These are phyloP conservation scores for Arothron firmamentum DNA, from an alignment of 2,113 vertebrate genomes.

Conservation along the genomic window DNA sequence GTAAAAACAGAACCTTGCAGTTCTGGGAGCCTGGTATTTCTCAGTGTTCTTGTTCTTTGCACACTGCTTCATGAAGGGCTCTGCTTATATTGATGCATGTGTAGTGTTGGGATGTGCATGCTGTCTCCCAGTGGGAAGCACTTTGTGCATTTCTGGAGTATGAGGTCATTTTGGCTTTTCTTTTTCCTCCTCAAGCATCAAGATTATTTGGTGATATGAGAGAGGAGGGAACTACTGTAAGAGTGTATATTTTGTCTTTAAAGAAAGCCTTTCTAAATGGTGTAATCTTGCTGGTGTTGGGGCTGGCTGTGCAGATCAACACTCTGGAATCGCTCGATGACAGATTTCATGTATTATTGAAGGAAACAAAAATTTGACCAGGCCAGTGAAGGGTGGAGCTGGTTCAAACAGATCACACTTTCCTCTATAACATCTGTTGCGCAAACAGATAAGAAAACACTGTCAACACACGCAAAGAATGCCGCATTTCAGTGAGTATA, in stretches of 20 bases:
- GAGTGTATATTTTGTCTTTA: slow-evolving; percentile 21
- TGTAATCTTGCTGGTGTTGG: slow-evolving; percentile 42
- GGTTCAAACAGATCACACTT: no score
- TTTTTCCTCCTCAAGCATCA: slow-evolving; percentile 18
- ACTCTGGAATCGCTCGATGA: slow-evolving; percentile 22
- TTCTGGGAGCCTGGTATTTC: slow-evolving; percentile 51
- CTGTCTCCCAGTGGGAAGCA: slow-evolving; percentile 25
- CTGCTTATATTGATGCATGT: slow-evolving; percentile 44
- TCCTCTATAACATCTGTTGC: no score
- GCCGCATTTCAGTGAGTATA: no score
- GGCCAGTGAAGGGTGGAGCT: no score
- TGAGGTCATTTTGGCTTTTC: slow-evolving; percentile 41
- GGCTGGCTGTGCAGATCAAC: slow-evolving; percentile 36
- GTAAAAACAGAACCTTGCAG: slow-evolving; percentile 32
- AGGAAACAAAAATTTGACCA: no score
- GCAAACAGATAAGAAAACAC: no score
- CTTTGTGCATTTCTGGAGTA: slow-evolving; percentile 47
- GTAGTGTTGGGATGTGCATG: slow-evolving; percentile 32
- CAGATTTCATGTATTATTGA: slow-evolving; percentile 13
- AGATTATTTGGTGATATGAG: slow-evolving; percentile 26
- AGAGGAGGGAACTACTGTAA: slow-evolving; percentile 10
- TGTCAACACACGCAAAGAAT: no score
- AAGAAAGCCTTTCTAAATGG: slow-evolving; percentile 48
- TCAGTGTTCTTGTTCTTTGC: slow-evolving; percentile 23
- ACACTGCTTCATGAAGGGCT: slow-evolving; percentile 38